A percentile compares a stretch with the other conserved stretches of the same genome.
Conservation (phyloP, 2,797 vertebrate genomes). For the Enteromius fasciolatus region DNA sequence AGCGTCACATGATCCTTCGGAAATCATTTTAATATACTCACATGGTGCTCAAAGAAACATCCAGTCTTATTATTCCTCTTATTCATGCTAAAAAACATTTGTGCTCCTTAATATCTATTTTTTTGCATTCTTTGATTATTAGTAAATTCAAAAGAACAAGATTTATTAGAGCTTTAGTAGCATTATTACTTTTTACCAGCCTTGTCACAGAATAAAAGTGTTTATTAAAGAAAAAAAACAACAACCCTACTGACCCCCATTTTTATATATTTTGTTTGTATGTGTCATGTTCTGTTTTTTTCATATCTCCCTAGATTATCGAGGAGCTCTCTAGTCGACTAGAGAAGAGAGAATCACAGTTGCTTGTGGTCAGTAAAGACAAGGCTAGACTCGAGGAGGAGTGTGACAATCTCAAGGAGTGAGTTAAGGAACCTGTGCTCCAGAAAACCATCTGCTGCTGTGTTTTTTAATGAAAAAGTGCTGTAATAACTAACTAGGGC, state of each 20-base stretch:
- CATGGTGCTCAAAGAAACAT: not conserved
- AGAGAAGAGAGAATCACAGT: conserved; percentile 92
- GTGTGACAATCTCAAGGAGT: conserved; percentile 97
- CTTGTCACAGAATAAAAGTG: not conserved
- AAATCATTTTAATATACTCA: not conserved
- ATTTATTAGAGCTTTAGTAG: not conserved
- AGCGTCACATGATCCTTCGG: not conserved
- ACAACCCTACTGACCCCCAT: not conserved
- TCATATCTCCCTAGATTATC: conserved; percentile 79
- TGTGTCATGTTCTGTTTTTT: not conserved
- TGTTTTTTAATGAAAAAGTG: conserved; percentile 8
- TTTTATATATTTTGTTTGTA: not conserved
- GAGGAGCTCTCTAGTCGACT: conserved; percentile 89
- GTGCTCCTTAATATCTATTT: not conserved
- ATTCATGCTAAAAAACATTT: not conserved
- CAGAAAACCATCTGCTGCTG: not conserved
- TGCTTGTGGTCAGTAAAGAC: conserved; percentile 92
- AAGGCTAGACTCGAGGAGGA: conserved; percentile 93
- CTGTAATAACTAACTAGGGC: conserved; percentile 15
- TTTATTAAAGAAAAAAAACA: not conserved
- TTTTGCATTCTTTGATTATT: not conserved
- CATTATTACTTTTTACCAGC: not conserved
- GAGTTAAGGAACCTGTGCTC: conserved; percentile 70
- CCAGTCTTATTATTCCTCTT: not conserved
- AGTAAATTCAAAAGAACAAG: not conserved